A percentile compares a stretch with the other conserved stretches of the same genome.
phyloP scores from a whole-genome alignment of 2,797 vertebrate genomes.

The Bradypodion ventrale region DNA sequence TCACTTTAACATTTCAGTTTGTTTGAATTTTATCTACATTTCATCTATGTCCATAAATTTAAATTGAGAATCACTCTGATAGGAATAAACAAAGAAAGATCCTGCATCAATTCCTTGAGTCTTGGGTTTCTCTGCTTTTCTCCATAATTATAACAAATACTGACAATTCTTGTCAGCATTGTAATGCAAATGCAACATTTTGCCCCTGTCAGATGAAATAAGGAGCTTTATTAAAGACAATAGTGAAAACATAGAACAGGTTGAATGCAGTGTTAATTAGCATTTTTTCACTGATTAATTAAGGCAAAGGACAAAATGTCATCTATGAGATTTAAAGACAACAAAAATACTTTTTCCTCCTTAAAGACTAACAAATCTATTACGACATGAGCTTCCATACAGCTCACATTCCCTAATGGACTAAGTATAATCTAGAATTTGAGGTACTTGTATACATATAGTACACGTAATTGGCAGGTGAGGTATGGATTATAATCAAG shows the following conservation, averaged over 20 bases:
- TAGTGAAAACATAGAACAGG: not conserved
- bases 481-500: not conserved
- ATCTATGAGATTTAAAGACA: not conserved
- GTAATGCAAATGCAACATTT: not conserved
- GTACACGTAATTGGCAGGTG: too few relatives aligned
- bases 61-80: too few relatives aligned
- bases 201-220: not conserved
- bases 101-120: not conserved
- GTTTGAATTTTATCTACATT: too few relatives aligned
- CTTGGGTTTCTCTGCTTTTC: not conserved
- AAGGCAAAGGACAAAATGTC: not conserved
- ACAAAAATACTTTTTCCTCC: not conserved
- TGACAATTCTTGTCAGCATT: not conserved
- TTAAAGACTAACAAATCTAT: not conserved
- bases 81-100: too few relatives aligned
- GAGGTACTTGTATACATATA: not conserved
- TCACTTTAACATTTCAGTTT: too few relatives aligned
- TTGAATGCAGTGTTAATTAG: not conserved
- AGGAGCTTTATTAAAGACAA: not conserved
- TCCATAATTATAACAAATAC: not conserved
- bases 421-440: not conserved
- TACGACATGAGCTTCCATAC: not conserved
- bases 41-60: too few relatives aligned
- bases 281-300: not conserved
- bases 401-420: not conserved